Conservation (phyloP, 1,140 invertebrate species). For the Rhyzopertha dominica region DNA sequence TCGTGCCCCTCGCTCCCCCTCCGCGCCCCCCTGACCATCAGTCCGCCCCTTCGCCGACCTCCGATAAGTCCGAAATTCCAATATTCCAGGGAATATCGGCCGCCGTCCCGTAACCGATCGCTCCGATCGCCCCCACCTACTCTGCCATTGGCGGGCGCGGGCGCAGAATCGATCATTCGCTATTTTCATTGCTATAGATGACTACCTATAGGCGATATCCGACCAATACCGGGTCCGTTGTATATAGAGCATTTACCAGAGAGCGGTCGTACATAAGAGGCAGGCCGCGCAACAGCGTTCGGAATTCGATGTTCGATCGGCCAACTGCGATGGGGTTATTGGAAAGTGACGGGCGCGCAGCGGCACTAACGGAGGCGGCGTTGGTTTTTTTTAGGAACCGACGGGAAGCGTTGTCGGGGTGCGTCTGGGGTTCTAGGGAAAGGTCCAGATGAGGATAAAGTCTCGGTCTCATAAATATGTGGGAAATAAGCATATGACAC, state of each 20-base stretch:
- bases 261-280: too few relatives aligned
- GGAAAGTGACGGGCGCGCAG: too few relatives aligned
- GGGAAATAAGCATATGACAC: too few relatives aligned
- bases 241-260: constrained; percentile 30
- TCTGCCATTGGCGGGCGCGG: constrained; percentile 32
- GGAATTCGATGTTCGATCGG: too few relatives aligned
- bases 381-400: too few relatives aligned
- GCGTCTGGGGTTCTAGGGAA: too few relatives aligned
- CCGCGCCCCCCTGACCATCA: constrained; percentile 10
- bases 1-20: constrained; percentile 10
- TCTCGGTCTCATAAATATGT: too few relatives aligned
- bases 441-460: too few relatives aligned
- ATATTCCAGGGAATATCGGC: constrained; percentile 20
- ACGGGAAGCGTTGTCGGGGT: too few relatives aligned
- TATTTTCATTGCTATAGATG: constrained; percentile 48
- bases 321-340: too few relatives aligned
- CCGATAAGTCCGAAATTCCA: constrained; percentile 11
- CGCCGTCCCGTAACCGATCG: constrained; percentile 23
- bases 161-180: constrained; percentile 46
- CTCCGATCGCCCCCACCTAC: constrained; percentile 25
- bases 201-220: constrained; percentile 46
- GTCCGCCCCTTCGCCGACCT: constrained; percentile 6
- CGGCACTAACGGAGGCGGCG: too few relatives aligned
- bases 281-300: too few relatives aligned
- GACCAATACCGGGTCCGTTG: constrained; percentile 34